Evolutionary conservation across 2,888 invertebrate species (phyloP), one percentile per base, ranked within the genome.

Genomic region (Apoderus coryli): DNA sequence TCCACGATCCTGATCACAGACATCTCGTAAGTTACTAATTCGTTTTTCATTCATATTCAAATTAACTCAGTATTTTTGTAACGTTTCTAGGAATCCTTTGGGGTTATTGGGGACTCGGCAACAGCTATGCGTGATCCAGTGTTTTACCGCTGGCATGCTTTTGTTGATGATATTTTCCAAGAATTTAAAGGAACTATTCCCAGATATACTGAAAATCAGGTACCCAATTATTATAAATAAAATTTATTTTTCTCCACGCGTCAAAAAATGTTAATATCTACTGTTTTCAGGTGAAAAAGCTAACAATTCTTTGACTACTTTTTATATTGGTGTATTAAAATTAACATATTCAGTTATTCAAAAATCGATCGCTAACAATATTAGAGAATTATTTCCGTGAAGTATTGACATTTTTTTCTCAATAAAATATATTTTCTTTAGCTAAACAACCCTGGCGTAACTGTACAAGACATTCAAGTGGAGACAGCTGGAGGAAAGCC

Each of bases 61-160:
- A n/a, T 30, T n/a, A 27, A 12, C 9, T 9, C 3, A 13, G 14
- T 14, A 9, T 4, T 22, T 5, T 10, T 22, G 14, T 12, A 4
- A n/a, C n/a, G n/a, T 1, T 10, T 42, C 24, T 49, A 81, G 76
- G 85, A 86, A 58, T 69, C 70, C 27, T 78, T 78, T 46, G 75
- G 78, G 22, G 76, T 82, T 14, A 85, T 86, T 70, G 84, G 82
- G 0, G 85, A 85, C 49, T 71, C 79, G 0, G 70, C 81, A 0
- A 84, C 84, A 0, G 80, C 85, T 1, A 85, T 86, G 84, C 64
- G 86, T 2, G 88, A 88, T 57, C 85, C 86, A 0, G 59, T 78
- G 10, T 86, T 86, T 64, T 86, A 85, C 60, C 72, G 80, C 50
- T 85, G 79, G 80, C 86, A 88, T 49, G 67, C 76, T 0, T 77